Base-by-base conservation (phyloP, 2,113 vertebrate species). In the Rhizomys pruinosus region DNA sequence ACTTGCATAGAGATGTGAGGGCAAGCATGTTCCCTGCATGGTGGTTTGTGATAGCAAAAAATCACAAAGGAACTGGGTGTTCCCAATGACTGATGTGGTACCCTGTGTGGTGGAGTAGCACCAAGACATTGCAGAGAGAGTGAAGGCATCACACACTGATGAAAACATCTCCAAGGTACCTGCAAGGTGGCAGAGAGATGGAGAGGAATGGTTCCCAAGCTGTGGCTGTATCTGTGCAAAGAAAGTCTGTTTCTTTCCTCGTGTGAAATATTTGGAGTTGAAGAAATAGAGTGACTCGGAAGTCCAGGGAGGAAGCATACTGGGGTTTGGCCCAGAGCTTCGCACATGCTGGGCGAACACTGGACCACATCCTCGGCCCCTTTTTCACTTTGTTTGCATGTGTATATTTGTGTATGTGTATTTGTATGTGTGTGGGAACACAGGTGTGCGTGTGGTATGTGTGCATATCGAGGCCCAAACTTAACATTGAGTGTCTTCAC, bases 401-500 rank as follows among this genome's bases (percentile, higher is more conserved):
- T 37, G 55, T n/a, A 0, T 5, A 1, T 29, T 80, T 23, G 29
- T 22, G 72, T 4, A 7, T n/a, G 0, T 3, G 1, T 29, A 80
- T 23, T 20, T 22, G 72, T 4, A 7, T 10, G 37, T 37, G 39
- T 17, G 16, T 81, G 59, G 37, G 23, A 23, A 20, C 23, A 63
- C 23, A 23, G 23, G 61, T 5, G 19, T 23, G 22, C 7, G 23
- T 17, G 22, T 63, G 61, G n/a, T 15, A 17, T 25, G 27, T 80
- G 12, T 8, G 2, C 78, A 27, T 17, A 17, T 25, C n/a, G 78
- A 19, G 57, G 4, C 37, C 15, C 78, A 19, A 80, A 39, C 23
- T 27, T 37, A 23, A 29, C 57, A 3, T 20, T 27, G 78, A 61
- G 8, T 64, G 20, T 23, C 25, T 66, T 64, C 20, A 66, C 1